Evolutionary conservation across 2,888 invertebrate genomes (phyloP).

Genomic region (Calameuta filiformis): DNA sequence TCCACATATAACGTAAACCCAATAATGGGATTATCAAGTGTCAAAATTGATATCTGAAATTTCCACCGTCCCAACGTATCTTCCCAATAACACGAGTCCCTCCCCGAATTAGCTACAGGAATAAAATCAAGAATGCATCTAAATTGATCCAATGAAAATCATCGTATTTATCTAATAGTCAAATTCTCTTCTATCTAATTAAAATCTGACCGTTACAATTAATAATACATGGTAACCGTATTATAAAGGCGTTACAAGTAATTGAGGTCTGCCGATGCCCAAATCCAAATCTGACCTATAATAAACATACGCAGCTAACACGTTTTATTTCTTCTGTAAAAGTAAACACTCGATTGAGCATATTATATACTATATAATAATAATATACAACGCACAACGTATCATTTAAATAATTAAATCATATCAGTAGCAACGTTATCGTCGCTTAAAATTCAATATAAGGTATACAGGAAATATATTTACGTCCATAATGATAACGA

Average conservation of each 20-base stretch:
- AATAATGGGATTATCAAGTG: not conserved
- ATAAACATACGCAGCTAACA: not conserved
- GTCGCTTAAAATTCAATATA: conserved; percentile 12
- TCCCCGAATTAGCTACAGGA: not conserved
- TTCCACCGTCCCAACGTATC: not conserved
- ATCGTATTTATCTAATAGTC: not conserved
- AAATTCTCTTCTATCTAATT: not conserved
- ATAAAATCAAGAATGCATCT: not conserved
- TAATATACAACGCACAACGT: not conserved
- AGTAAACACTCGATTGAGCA: not conserved
- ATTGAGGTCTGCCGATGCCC: not conserved
- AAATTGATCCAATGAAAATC: not conserved
- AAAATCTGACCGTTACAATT: not conserved
- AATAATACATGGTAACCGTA: not conserved
- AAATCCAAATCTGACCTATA: not conserved
- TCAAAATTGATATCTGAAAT: not conserved
- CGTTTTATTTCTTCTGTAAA: not conserved
- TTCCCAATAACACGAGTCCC: not conserved
- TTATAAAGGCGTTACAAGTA: not conserved
- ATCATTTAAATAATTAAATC: not conserved
- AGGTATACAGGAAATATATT: conserved; percentile 15
- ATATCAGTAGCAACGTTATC: not conserved
- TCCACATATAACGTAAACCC: not conserved
- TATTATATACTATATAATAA: not conserved
- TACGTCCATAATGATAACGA: conserved; percentile 11